These are phyloP conservation scores for Amblyteles armatorius DNA, from an alignment of 2,888 invertebrate species.

Conservation along the genomic window DNA sequence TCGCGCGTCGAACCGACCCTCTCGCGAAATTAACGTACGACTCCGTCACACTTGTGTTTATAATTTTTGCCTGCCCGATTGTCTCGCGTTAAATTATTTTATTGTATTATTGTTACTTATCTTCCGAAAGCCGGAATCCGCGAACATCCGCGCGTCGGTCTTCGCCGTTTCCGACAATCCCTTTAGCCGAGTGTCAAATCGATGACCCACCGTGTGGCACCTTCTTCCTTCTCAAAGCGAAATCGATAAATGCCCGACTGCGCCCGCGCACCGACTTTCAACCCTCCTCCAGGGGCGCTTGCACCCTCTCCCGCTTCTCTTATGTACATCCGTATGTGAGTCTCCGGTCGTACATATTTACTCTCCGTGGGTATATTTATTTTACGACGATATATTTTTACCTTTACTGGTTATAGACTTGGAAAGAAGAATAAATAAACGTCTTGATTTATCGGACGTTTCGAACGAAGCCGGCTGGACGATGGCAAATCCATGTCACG, in stretches of 20 bases:
- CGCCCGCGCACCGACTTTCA: constrained; percentile 73
- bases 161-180: constrained; percentile 74
- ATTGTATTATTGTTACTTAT: constrained; percentile 4
- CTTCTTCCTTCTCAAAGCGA: constrained; percentile 75
- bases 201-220: constrained; percentile 79
- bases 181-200: constrained; percentile 79
- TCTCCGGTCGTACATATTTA: neutral
- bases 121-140: constrained; percentile 30
- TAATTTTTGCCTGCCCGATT: neutral
- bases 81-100: neutral
- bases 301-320: constrained; percentile 36
- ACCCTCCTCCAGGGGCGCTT: constrained; percentile 55
- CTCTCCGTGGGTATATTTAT: neutral
- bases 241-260: constrained; percentile 80
- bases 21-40: neutral
- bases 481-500: no score
- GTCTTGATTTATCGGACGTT: no score
- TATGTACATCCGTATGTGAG: neutral
- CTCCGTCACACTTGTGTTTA: neutral
- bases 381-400: neutral
- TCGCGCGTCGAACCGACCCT: neutral
- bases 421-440: no score
- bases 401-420: neutral
- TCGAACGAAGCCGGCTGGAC: no score
- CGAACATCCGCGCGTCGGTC: constrained; percentile 58